phyloP scores from a whole-genome alignment of 92 coral and sea anemone genomes.

The Metridium senile region DNA sequence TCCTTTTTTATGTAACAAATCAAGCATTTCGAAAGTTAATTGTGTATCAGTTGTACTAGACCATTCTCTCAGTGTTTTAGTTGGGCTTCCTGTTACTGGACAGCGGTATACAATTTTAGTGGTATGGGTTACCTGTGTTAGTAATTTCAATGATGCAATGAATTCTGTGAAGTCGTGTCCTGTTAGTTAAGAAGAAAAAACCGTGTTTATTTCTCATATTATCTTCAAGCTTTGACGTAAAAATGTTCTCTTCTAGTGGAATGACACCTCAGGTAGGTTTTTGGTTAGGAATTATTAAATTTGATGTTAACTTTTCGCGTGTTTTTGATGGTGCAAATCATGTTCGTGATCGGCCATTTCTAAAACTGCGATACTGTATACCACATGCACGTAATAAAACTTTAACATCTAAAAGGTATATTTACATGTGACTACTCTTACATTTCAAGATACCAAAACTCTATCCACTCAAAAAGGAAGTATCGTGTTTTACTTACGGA shows the following conservation, averaged over 20 bases:
- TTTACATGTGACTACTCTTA: no score
- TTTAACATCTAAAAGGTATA: no score
- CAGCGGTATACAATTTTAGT: not conserved
- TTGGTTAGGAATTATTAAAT: not conserved
- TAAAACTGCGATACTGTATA: not conserved
- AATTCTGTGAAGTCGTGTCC: conserved; percentile 4
- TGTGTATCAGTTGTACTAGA: no score
- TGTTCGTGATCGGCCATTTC: not conserved
- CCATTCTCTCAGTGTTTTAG: not conserved
- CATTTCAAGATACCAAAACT: no score
- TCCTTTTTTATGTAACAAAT: no score
- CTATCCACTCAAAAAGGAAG: no score
- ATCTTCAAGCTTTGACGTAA: no score
- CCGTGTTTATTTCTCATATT: not conserved
- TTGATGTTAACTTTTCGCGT: not conserved
- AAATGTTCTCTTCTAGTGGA: conserved; percentile 74
- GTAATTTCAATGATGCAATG: conserved; percentile 35
- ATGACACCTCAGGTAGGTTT: conserved; percentile 73
- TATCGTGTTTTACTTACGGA: no score
- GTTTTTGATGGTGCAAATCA: not conserved
- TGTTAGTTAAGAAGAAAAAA: conserved; percentile 2
- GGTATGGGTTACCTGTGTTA: conserved; percentile 17
- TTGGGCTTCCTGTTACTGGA: conserved; percentile 23
- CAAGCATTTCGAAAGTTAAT: no score
- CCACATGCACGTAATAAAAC: no score